Evolutionary conservation across 2,888 invertebrate species (phyloP).

Genomic region (Agrotis puta): DNA sequence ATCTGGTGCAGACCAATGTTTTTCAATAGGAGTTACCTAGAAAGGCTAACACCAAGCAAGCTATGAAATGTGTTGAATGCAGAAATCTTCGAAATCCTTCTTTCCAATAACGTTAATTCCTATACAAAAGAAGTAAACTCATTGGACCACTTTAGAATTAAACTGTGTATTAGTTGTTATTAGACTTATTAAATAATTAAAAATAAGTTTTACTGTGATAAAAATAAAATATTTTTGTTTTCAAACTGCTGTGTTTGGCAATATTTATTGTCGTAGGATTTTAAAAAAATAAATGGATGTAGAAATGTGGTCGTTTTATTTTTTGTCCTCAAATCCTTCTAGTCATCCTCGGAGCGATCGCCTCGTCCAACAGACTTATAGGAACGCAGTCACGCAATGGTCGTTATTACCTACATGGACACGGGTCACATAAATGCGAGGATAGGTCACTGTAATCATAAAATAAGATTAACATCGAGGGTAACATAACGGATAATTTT

Average conservation of each 20-base stretch:
- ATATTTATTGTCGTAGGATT: slow-evolving; percentile 61
- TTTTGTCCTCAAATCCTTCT: neutral
- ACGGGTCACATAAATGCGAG: too few relatives aligned
- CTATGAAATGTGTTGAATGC: too few relatives aligned
- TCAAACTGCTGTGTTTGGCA: slow-evolving; percentile 64
- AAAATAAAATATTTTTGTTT: slow-evolving; percentile 59
- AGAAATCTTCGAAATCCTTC: too few relatives aligned
- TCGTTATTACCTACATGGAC: too few relatives aligned
- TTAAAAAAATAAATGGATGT: slow-evolving; percentile 60
- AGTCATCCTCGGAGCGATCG: too few relatives aligned
- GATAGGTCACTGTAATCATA: too few relatives aligned
- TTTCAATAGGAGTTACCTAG: too few relatives aligned
- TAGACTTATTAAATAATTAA: slow-evolving; percentile 32
- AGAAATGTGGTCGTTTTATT: slow-evolving; percentile 44
- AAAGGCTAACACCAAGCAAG: too few relatives aligned
- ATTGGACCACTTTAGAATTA: slow-evolving; percentile 1
- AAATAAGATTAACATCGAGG: too few relatives aligned
- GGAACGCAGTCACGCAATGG: too few relatives aligned
- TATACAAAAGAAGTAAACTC: neutral
- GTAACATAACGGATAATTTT: too few relatives aligned
- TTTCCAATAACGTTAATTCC: neutral
- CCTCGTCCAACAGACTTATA: too few relatives aligned
- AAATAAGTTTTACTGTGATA: slow-evolving; percentile 69
- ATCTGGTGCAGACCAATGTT: neutral
- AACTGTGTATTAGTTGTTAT: slow-evolving; percentile 29